phyloP scores from a whole-genome alignment of 2,888 invertebrate species.

The Leucophenga maculata region DNA sequence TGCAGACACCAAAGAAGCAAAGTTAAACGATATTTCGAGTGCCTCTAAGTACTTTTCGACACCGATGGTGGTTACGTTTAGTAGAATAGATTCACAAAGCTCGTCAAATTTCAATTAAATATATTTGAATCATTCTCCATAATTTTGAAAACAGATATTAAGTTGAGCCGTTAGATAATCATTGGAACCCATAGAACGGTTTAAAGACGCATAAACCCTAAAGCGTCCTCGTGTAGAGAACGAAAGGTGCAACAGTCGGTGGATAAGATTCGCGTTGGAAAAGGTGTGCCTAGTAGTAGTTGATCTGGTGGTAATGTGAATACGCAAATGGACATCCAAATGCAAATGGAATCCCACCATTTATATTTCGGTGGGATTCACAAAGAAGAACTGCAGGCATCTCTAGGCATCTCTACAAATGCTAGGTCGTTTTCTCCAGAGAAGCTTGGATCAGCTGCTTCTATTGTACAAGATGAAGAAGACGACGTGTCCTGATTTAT shows the following conservation, averaged over 20 bases:
- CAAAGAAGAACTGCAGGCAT: constrained; percentile 93
- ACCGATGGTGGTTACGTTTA: constrained; percentile 67
- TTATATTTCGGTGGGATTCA: constrained; percentile 99
- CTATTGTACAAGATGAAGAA: constrained; percentile 31
- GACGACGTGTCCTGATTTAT: constrained; percentile 28
- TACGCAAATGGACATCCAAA: constrained; percentile 89
- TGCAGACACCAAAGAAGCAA: constrained; percentile 85
- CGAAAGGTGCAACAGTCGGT: constrained; percentile 90
- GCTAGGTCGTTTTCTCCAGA: constrained; percentile 35
- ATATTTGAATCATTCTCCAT: constrained; percentile 91
- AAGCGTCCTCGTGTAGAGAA: constrained; percentile 89
- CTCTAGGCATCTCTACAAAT: constrained; percentile 73
- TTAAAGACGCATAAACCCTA: constrained; percentile 81
- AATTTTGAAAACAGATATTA: constrained; percentile 83
- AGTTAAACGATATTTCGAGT: constrained; percentile 80
- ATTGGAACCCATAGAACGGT: constrained; percentile 88
- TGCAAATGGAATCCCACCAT: constrained; percentile 81
- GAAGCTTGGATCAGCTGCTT: background rate
- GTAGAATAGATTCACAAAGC: constrained; percentile 78
- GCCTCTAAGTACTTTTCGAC: constrained; percentile 74
- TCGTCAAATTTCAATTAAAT: constrained; percentile 85
- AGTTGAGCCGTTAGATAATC: constrained; percentile 86
- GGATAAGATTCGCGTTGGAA: constrained; percentile 94
- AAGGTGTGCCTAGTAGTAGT: constrained; percentile 94
- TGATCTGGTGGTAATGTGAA: constrained; percentile 91